Evolutionary conservation across 1,140 invertebrate genomes (phyloP), one percentile per base, ranked within the genome.

Genomic region (Contarinia nasturtii): DNA sequence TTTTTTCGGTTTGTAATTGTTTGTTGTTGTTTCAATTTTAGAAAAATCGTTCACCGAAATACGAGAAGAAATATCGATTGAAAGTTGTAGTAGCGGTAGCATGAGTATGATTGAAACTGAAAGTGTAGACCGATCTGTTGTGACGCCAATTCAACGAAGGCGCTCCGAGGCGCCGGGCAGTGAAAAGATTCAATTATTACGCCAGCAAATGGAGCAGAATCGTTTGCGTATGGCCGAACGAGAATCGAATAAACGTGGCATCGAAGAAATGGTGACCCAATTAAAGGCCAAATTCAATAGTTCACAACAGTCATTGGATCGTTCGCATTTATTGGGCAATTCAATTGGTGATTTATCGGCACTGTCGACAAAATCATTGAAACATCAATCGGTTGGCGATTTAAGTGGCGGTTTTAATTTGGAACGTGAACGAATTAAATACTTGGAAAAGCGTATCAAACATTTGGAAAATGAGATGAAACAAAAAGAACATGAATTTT

Each of bases 121-220:
- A 19, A 40, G 43, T 44, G 34, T 12, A 21, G 22, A 14, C 20
- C 15, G 12, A 15, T 33, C 1, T 18, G 33, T 20, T 20, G 17
- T 18, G 33, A 48, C 33, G 42, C 36, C 19, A 36, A 45, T 15
- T 22, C 33, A 14, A 14, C 14, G 18, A 17, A 48, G 11, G 5
- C 12, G 49, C 27, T 1, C 56, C 47, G 53, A 61, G 40, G 64
- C 51, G 33, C 58, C 58, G 43, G 65, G 65, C 44, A 68, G 56
- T 52, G 67, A 70, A 50, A 70, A 68, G 52, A 56, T 71, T 14
- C 58, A 61, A 52, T 58, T 71, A 48, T 49, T 71, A 3, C 61
- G 67, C 12, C 63, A 68, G 49, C 68, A 70, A 53, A 51, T 70
- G 18, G 68, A 70, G 52, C 59, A 71, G 53, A 71, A 68, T 53